A percentile compares a stretch with the other conserved stretches of the same genome.
phyloP scores from a whole-genome alignment of 2,113 vertebrate genomes.

The Eolophus roseicapilla region DNA sequence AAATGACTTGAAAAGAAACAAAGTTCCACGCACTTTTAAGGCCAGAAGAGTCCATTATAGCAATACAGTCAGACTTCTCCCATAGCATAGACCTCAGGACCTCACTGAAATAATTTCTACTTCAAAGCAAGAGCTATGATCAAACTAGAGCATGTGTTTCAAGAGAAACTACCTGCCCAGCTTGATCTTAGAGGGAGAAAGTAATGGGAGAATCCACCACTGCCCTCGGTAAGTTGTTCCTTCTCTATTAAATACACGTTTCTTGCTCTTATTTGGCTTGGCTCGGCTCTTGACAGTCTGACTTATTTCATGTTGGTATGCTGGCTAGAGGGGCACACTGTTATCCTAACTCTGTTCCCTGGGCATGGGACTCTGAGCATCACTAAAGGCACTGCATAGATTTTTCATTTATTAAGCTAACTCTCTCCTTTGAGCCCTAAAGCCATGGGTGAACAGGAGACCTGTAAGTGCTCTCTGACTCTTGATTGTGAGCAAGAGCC shows the following conservation, averaged over 20 bases:
- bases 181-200: not conserved
- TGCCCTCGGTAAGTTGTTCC: not conserved
- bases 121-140: not conserved
- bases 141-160: not conserved
- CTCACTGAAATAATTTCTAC: not conserved
- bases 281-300: not conserved
- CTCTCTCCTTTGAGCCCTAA: not conserved
- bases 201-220: not conserved
- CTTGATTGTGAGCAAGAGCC: not conserved
- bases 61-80: not conserved
- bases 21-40: not conserved
- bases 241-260: not conserved
- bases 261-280: not conserved
- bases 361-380: not conserved
- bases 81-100: not conserved
- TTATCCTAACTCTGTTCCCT: not conserved
- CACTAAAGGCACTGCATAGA: not conserved
- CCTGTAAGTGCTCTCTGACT: not conserved
- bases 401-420: not conserved
- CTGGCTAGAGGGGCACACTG: not conserved
- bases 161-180: not conserved
- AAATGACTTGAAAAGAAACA: constrained; percentile 12
- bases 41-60: not conserved
- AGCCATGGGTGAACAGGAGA: not conserved
- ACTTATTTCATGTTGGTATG: not conserved